Percentiles rank a stretch among this genome's conserved stretches.
These are phyloP conservation scores for Poeciliopsis paucimaculata DNA, from an alignment of 2,797 vertebrate genomes.

Conservation along the genomic window DNA sequence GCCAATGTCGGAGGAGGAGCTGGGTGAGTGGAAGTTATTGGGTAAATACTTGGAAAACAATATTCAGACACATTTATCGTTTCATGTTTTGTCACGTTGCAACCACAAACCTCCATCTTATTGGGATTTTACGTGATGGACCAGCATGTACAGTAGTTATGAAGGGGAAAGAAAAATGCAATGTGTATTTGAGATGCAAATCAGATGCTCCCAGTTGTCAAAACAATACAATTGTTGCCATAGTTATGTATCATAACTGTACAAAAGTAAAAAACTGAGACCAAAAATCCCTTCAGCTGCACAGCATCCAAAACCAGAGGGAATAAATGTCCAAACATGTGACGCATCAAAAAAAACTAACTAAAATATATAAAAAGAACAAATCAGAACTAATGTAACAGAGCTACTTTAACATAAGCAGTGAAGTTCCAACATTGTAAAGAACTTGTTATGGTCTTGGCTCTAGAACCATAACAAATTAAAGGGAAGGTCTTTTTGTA, in stretches of 20 bases:
- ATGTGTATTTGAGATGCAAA: neutral
- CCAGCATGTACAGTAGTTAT: too few species aligned
- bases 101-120: too few species aligned
- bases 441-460: neutral
- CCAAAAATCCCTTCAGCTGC: neutral
- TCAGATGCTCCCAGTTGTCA: neutral
- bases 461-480: too few species aligned
- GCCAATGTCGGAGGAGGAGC: slow-evolving; percentile 85
- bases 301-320: neutral
- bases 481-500: too few species aligned
- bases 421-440: neutral
- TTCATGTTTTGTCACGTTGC: too few species aligned
- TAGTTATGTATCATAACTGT: neutral
- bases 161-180: too few species aligned
- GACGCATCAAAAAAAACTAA: neutral
- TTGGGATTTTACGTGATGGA: too few species aligned
- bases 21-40: slow-evolving; percentile 80
- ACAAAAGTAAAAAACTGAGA: neutral
- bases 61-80: neutral
- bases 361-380: neutral
- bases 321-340: neutral
- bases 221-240: neutral
- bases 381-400: neutral
- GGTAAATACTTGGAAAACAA: neutral
- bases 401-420: too few species aligned